Percentiles rank a stretch among this genome's conserved stretches.
Evolutionary conservation across 2,113 vertebrate genomes (phyloP).

Genomic region (Sterna hirundo): DNA sequence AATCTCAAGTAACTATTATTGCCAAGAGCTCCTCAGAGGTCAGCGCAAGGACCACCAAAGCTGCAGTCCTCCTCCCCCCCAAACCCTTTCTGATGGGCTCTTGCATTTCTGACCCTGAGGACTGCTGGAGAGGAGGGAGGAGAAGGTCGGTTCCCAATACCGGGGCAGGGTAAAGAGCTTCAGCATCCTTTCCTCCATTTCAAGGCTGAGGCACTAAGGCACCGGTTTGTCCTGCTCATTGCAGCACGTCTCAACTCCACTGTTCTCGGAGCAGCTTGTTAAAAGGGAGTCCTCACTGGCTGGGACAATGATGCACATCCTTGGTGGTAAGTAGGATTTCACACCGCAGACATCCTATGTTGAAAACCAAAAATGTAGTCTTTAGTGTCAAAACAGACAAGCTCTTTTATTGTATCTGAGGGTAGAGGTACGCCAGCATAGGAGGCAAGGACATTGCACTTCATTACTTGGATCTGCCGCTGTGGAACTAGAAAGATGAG

Average conservation of each 20-base stretch:
- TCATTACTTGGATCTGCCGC: background rate
- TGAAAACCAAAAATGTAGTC: background rate
- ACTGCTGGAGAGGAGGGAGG: background rate
- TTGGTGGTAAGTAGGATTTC: background rate
- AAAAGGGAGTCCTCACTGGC: background rate
- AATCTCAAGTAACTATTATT: background rate
- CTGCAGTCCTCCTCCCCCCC: background rate
- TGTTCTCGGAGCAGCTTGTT: background rate
- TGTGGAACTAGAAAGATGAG: background rate
- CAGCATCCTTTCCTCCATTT: background rate
- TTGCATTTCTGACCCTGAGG: background rate
- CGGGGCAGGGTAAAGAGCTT: background rate
- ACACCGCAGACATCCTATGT: background rate
- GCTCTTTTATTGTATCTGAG: slow-evolving; percentile 49
- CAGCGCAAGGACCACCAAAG: fast-evolving
- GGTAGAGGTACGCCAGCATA: background rate
- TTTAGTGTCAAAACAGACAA: slow-evolving; percentile 78
- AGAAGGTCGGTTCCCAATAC: background rate
- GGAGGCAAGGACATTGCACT: too few relatives aligned
- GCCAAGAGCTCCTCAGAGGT: background rate
- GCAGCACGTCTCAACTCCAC: background rate
- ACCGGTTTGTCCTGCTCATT: background rate
- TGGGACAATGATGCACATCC: background rate
- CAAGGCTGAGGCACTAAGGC: fast-evolving
- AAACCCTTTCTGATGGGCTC: background rate